A percentile compares a stretch with the other conserved stretches of the same genome.
phyloP scores from a whole-genome alignment of 2,888 invertebrate genomes.

The Andrena chrysosceles region DNA sequence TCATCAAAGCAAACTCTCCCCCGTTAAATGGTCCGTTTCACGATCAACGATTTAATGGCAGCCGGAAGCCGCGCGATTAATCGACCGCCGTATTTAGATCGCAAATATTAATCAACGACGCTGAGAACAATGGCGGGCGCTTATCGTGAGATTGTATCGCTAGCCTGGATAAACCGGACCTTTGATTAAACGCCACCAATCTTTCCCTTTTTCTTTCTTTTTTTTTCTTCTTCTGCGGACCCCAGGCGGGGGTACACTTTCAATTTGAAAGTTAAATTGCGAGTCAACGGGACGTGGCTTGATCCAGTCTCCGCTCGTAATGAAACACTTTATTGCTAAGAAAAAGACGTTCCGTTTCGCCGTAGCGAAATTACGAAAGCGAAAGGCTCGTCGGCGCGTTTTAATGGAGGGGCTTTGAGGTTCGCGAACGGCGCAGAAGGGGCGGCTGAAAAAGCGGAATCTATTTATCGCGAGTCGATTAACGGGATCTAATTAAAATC shows the following conservation, averaged over 20 bases:
- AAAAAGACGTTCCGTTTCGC: constrained; percentile 27
- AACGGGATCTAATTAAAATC: constrained; percentile 47
- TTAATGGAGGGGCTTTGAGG: neutral
- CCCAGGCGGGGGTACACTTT: constrained; percentile 45
- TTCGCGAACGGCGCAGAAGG: neutral
- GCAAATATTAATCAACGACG: constrained; percentile 40
- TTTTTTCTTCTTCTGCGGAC: neutral
- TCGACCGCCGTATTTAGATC: constrained; percentile 27
- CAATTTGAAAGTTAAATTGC: constrained; percentile 72
- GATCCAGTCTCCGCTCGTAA: constrained; percentile 51
- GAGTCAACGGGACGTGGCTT: constrained; percentile 67
- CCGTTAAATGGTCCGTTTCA: neutral
- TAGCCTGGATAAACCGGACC: constrained; percentile 35
- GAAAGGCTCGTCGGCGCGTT: constrained; percentile 2
- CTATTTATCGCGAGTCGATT: constrained; percentile 40
- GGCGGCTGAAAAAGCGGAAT: constrained; percentile 10
- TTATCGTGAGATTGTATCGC: constrained; percentile 52
- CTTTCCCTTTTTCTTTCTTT: constrained; percentile 2
- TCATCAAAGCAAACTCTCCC: constrained; percentile 4
- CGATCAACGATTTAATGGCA: neutral
- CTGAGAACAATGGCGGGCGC: constrained; percentile 18
- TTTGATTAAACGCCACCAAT: constrained; percentile 49
- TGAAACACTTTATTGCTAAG: constrained; percentile 57
- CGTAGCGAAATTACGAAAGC: constrained; percentile 22
- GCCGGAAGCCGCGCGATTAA: constrained; percentile 21